Conservation (phyloP, 2,113 vertebrate genomes). For the Sylvia atricapilla region DNA sequence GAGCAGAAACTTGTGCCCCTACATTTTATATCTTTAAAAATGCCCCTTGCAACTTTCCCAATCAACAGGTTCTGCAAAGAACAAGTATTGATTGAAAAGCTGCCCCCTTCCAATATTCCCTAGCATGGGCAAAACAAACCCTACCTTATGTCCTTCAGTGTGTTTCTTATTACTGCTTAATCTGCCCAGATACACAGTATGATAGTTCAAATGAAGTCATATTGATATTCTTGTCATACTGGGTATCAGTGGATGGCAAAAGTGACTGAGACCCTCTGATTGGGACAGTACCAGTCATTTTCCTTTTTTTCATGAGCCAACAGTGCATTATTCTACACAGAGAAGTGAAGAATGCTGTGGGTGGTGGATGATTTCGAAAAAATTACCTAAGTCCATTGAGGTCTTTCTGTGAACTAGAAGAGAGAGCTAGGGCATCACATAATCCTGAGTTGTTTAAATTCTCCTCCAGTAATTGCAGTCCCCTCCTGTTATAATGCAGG, state of each 20-base stretch:
- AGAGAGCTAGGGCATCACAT: conserved; percentile 3
- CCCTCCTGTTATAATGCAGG: conserved; percentile 30
- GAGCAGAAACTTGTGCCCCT: neutral
- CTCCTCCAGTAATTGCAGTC: conserved; percentile 5
- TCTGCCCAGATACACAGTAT: neutral
- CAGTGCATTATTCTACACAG: neutral
- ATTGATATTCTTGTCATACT: neutral
- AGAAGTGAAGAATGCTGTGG: neutral
- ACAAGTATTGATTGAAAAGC: neutral
- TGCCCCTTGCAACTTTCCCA: neutral
- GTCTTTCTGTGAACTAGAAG: conserved; percentile 1
- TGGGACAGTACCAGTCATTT: neutral
- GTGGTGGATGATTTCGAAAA: neutral
- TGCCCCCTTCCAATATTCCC: neutral
- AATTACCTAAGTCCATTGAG: neutral
- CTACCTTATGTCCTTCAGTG: neutral
- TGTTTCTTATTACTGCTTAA: neutral
- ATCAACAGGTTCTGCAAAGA: neutral
- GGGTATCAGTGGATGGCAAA: neutral
- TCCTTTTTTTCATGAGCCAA: neutral
- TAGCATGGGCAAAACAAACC: neutral
- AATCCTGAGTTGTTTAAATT: conserved; percentile 53
- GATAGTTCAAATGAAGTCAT: neutral
- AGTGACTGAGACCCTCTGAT: neutral
- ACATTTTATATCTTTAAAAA: neutral